Evolutionary conservation across 2,797 vertebrate genomes (phyloP).

Genomic region (Linurgus olivaceus): DNA sequence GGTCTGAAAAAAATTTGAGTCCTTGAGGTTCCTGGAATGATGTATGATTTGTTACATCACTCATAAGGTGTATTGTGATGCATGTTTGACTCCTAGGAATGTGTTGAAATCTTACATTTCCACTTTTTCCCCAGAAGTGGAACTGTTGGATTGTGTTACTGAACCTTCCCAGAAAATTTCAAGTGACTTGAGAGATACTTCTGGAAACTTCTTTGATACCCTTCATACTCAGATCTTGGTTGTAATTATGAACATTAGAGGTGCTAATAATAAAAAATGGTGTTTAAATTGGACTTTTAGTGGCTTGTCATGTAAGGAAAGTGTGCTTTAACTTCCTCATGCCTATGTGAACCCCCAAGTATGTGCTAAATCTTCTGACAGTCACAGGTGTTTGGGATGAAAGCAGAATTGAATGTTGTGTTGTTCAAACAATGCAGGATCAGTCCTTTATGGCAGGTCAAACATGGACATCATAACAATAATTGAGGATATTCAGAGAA

Average conservation of each 20-base stretch:
- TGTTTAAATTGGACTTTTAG: not conserved
- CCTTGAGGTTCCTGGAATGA: not conserved
- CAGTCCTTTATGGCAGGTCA: not conserved
- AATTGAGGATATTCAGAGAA: not conserved
- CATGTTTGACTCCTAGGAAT: not conserved
- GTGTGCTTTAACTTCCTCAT: not conserved
- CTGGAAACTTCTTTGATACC: not conserved
- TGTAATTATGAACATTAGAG: not conserved
- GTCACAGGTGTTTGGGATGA: not conserved
- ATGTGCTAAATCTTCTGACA: not conserved
- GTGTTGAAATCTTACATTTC: not conserved
- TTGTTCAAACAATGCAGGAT: not conserved
- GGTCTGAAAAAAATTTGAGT: not conserved
- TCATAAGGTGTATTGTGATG: not conserved
- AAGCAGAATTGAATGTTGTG: not conserved
- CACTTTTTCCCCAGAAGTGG: not conserved
- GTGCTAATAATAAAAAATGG: not conserved
- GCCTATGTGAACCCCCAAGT: not conserved
- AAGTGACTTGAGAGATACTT: not conserved
- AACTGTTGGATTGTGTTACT: not conserved
- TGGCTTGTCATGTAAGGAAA: not conserved
- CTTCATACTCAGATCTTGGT: not conserved
- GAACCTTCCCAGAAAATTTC: not conserved
- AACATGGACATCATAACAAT: not conserved
- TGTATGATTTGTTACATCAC: accelerated